These are phyloP conservation scores for Ceyx erithaca DNA, from an alignment of 2,797 vertebrate species.

Conservation along the genomic window DNA sequence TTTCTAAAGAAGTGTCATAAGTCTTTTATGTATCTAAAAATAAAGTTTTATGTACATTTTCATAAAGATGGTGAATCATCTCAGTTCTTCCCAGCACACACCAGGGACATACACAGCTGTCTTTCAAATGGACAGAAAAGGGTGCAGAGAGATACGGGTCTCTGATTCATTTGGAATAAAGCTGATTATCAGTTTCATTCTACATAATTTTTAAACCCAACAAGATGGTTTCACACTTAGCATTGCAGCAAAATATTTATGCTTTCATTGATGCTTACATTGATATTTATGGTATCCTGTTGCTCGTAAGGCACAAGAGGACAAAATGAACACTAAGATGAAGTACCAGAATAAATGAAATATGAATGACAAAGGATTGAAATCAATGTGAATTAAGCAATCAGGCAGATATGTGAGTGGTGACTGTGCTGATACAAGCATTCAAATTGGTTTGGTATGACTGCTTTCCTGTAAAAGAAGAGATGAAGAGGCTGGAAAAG, in stretches of 20 bases:
- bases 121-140: background rate
- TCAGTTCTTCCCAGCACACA: background rate
- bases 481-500: background rate
- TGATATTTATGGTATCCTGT: background rate
- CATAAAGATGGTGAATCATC: background rate
- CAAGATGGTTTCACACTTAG: background rate
- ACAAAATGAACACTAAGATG: background rate
- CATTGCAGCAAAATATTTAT: background rate
- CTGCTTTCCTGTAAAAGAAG: background rate
- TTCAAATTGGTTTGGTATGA: background rate
- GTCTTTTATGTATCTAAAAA: background rate
- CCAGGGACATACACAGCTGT: fast-evolving
- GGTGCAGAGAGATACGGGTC: background rate
- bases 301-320: background rate
- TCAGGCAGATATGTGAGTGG: background rate
- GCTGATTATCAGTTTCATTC: background rate
- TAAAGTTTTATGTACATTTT: background rate
- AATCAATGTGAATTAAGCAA: background rate
- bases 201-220: background rate
- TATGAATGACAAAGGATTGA: background rate
- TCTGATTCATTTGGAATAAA: background rate
- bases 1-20: background rate
- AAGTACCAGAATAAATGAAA: background rate
- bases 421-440: fast-evolving
- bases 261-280: background rate